Percentiles rank a stretch among this genome's conserved stretches.
These are phyloP conservation scores for Cossypha caffra DNA, from an alignment of 2,797 vertebrate genomes.

Conservation along the genomic window DNA sequence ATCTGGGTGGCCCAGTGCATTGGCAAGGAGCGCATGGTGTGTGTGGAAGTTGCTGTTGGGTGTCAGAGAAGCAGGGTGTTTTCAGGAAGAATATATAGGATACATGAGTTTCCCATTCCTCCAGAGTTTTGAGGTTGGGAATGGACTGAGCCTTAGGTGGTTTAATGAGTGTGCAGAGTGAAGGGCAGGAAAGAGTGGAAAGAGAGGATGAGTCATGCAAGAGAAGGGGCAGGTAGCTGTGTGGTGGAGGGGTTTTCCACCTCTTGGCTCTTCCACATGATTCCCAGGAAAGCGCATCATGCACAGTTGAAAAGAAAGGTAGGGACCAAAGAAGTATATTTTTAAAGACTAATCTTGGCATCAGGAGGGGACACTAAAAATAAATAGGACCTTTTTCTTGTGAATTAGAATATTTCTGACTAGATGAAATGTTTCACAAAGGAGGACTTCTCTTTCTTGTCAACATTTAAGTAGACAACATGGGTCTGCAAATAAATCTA, in stretches of 20 bases:
- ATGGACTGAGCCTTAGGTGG: background rate
- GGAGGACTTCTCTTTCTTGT: background rate
- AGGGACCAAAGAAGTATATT: background rate
- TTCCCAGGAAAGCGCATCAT: background rate
- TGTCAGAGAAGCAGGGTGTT: rapidly evolving
- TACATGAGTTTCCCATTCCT: background rate
- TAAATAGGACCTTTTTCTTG: background rate
- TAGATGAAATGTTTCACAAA: background rate
- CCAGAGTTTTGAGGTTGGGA: background rate
- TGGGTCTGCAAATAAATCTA: background rate
- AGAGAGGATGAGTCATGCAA: background rate
- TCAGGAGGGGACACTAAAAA: background rate
- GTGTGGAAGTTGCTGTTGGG: background rate
- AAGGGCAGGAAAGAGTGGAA: background rate
- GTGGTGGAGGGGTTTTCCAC: background rate
- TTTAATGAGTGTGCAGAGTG: background rate
- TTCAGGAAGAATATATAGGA: background rate
- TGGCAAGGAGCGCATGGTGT: rapidly evolving
- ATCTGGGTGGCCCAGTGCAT: background rate
- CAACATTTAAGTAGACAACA: background rate
- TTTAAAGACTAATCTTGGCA: background rate
- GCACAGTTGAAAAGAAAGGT: background rate
- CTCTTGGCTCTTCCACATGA: background rate
- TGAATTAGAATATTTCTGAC: background rate
- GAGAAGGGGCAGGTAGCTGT: background rate